A percentile compares a stretch with the other conserved stretches of the same genome.
Conservation (phyloP, 2,797 vertebrate species). For the Sarcophilus harrisii region DNA sequence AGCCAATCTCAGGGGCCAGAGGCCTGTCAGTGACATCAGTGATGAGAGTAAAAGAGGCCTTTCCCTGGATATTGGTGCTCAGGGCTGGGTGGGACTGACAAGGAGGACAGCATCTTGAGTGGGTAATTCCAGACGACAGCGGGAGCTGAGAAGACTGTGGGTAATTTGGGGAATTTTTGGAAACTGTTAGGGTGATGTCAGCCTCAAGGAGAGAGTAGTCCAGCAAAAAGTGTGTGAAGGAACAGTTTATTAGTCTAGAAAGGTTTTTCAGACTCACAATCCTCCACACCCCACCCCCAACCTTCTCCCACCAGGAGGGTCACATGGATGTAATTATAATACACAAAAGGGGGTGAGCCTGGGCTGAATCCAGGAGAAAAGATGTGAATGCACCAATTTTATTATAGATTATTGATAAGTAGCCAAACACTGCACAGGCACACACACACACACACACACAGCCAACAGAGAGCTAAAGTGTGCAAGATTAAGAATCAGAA, state of each 20-base stretch:
- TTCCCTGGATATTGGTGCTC: conserved; percentile 11
- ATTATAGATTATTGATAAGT: conserved; percentile 13
- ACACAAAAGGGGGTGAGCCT: not conserved
- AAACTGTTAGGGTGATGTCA: conserved; percentile 61
- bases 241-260: conserved; percentile 53
- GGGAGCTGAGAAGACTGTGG: conserved; percentile 44
- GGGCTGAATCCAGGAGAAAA: conserved; percentile 15
- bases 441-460: not conserved
- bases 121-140: conserved; percentile 53
- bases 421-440: conserved; percentile 19
- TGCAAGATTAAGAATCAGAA: not conserved
- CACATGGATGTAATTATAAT: conserved; percentile 23
- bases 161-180: conserved; percentile 58
- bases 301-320: conserved; percentile 4
- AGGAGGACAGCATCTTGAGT: conserved; percentile 4
- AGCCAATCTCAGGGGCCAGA: not conserved
- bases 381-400: conserved; percentile 25
- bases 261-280: conserved; percentile 49
- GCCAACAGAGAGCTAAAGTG: not conserved
- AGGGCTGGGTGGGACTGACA: not conserved
- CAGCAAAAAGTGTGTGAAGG: not conserved
- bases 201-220: conserved; percentile 26
- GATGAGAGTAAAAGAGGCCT: not conserved
- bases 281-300: not conserved
- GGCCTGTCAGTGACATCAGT: not conserved